Conservation (phyloP, 2,888 invertebrate genomes). For the Drosophila ezoana region DNA sequence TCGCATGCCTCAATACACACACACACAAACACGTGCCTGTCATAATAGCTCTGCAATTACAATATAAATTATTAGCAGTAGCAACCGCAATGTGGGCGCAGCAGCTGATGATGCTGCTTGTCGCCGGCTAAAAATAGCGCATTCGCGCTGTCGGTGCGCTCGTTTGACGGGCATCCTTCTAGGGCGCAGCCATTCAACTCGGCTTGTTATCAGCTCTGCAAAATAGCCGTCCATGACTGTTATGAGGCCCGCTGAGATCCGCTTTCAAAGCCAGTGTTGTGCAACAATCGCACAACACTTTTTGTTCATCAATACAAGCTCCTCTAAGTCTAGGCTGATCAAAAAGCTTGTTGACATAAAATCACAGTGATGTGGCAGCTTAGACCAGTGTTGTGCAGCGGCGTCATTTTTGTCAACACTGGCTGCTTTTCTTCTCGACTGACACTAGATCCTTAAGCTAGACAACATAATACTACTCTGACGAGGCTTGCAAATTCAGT, state of each 20-base stretch:
- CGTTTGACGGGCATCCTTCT: slow-evolving; percentile 5
- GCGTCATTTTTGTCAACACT: too few relatives aligned
- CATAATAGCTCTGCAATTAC: slow-evolving; percentile 63
- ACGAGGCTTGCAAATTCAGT: too few relatives aligned
- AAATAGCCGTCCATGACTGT: background rate
- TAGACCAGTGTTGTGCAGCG: too few relatives aligned
- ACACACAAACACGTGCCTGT: slow-evolving; percentile 12
- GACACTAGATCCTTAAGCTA: too few relatives aligned
- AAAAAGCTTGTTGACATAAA: background rate
- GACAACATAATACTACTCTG: too few relatives aligned
- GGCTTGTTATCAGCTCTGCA: background rate
- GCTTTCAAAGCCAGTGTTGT: background rate
- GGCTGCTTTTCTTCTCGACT: too few relatives aligned
- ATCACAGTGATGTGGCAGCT: too few relatives aligned
- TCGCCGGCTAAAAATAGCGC: slow-evolving; percentile 40
- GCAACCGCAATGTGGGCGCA: slow-evolving; percentile 15
- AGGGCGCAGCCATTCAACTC: slow-evolving; percentile 35
- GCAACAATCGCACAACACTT: background rate
- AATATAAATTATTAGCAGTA: slow-evolving; percentile 64
- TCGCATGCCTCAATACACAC: slow-evolving; percentile 11
- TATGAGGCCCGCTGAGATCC: background rate
- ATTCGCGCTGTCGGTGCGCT: slow-evolving; percentile 16
- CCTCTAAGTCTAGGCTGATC: background rate
- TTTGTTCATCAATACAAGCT: background rate
- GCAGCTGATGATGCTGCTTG: background rate